A percentile compares a stretch with the other conserved stretches of the same genome.
phyloP scores from a whole-genome alignment of 2,113 vertebrate species.

The Anoplopoma fimbria region DNA sequence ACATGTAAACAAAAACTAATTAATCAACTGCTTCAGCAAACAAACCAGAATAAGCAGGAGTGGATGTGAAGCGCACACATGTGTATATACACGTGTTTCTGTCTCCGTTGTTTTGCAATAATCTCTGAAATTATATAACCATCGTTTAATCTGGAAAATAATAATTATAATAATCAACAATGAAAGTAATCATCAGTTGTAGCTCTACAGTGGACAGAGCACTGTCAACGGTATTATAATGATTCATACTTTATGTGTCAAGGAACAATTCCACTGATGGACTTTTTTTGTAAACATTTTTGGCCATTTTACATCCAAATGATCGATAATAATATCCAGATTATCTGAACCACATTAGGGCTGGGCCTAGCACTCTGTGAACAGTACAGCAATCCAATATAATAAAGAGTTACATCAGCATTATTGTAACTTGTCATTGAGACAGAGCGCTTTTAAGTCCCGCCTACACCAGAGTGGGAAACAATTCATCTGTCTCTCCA shows the following conservation, averaged over 20 bases:
- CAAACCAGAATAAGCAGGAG: conserved; percentile 62
- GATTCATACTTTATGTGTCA: background rate
- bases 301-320: background rate
- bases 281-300: background rate
- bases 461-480: no score
- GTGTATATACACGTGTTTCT: background rate
- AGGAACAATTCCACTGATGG: background rate
- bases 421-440: no score
- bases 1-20: conserved; percentile 82
- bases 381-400: no score
- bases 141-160: background rate
- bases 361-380: no score
- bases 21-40: conserved; percentile 74
- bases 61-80: conserved; percentile 17
- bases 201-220: background rate
- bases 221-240: background rate
- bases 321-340: no score
- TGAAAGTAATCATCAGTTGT: background rate
- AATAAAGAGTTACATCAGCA: no score
- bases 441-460: no score
- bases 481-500: no score
- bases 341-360: background rate
- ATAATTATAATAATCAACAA: background rate
- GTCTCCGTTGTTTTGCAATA: background rate
- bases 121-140: background rate